Conservation (phyloP, 2,797 vertebrate species). For the Eulemur albifrons region DNA sequence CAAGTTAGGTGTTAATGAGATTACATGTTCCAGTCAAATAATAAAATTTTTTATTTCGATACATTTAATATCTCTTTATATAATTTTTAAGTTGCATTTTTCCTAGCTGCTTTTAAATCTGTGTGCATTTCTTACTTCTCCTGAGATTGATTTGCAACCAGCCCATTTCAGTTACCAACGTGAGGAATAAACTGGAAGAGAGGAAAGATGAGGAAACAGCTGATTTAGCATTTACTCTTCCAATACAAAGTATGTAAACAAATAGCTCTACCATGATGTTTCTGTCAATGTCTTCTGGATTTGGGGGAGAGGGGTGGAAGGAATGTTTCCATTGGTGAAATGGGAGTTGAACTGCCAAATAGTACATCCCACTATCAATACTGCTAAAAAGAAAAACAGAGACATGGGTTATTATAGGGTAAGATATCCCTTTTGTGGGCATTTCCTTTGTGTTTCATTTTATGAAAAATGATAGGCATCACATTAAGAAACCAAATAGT, state of each 20-base stretch:
- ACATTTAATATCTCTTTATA: background rate
- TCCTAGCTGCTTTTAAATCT: background rate
- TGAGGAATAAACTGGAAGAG: background rate
- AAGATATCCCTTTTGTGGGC: background rate
- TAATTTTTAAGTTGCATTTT: background rate
- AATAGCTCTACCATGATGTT: background rate
- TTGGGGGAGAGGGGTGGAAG: background rate
- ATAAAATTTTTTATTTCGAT: background rate
- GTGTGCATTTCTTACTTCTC: background rate
- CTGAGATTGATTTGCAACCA: background rate
- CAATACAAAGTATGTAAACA: background rate
- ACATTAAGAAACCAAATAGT: background rate
- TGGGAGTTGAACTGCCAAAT: background rate
- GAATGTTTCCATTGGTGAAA: background rate
- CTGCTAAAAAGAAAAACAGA: background rate
- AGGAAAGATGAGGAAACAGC: background rate
- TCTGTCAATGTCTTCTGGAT: background rate
- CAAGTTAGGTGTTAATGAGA: background rate
- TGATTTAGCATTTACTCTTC: background rate
- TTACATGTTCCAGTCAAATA: constrained; percentile 17
- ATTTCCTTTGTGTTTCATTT: background rate
- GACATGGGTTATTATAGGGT: background rate
- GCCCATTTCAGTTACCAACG: background rate
- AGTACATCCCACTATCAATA: background rate
- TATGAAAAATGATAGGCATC: constrained; percentile 4